A percentile compares a stretch with the other conserved stretches of the same genome.
Conservation (phyloP, 2,797 vertebrate species). For the Sebastes elongatus region DNA sequence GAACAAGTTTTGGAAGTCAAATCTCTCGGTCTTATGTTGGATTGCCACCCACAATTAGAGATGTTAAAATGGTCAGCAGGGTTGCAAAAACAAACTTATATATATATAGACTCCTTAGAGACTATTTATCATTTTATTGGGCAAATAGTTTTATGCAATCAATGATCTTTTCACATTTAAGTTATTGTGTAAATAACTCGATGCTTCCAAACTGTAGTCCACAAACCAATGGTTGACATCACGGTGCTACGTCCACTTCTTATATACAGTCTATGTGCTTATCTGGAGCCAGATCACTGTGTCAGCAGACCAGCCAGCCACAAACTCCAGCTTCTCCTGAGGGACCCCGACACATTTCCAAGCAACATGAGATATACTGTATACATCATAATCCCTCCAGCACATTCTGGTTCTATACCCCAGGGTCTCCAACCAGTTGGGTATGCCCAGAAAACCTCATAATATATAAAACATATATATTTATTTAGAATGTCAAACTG, state of each 20-base stretch:
- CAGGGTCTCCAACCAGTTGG: background rate
- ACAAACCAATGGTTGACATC: too few relatives aligned
- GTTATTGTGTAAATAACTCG: background rate
- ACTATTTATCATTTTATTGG: background rate
- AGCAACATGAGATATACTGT: background rate
- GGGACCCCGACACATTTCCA: background rate
- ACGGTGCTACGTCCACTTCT: too few relatives aligned
- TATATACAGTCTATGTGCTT: background rate
- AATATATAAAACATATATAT: background rate
- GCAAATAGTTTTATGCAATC: background rate
- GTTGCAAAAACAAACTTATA: background rate
- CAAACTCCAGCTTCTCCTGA: background rate
- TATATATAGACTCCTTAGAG: background rate
- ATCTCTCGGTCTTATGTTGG: background rate
- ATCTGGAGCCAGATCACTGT: background rate
- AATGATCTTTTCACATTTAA: background rate
- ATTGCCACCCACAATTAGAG: background rate
- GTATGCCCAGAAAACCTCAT: background rate
- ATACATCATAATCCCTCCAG: background rate
- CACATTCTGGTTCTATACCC: background rate
- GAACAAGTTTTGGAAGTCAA: background rate
- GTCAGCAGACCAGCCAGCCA: background rate
- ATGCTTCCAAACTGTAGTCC: too few relatives aligned
- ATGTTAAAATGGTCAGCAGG: background rate
- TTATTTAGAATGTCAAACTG: too few relatives aligned